Percentiles rank a stretch among this genome's conserved stretches.
Evolutionary conservation across 2,797 vertebrate species (phyloP).

Genomic region (Sebastes baramenuke): DNA sequence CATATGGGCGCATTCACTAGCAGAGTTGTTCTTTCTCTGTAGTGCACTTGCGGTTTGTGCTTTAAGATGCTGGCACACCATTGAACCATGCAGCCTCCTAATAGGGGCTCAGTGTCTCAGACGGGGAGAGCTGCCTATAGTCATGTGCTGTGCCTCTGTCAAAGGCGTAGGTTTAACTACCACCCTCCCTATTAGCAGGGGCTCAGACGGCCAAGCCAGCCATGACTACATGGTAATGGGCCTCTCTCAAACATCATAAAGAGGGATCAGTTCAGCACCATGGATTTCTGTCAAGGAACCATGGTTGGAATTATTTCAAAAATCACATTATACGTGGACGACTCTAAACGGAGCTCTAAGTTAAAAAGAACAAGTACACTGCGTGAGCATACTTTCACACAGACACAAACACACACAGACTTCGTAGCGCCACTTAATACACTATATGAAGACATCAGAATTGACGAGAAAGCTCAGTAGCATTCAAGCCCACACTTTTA

Average conservation of each 20-base stretch:
- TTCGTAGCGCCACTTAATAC: not conserved
- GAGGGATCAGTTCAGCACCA: constrained; percentile 67
- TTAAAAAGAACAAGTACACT: not conserved
- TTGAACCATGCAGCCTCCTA: constrained; percentile 52
- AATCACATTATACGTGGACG: constrained; percentile 52
- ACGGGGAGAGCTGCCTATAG: constrained; percentile 43
- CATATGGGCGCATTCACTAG: not conserved
- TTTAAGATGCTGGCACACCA: constrained; percentile 37
- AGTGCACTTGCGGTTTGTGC: constrained; percentile 25
- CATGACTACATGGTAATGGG: constrained; percentile 71
- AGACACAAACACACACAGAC: not conserved
- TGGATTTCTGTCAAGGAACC: constrained; percentile 54
- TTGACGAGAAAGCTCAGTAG: constrained; percentile 24
- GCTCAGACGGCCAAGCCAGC: constrained; percentile 63
- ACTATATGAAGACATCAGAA: constrained; percentile 47
- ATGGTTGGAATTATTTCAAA: constrained; percentile 55
- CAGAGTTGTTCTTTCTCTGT: not conserved
- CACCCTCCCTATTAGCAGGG: constrained; percentile 59
- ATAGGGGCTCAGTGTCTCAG: constrained; percentile 58
- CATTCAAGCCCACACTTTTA: constrained; percentile 38
- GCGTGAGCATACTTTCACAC: not conserved
- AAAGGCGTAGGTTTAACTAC: constrained; percentile 60
- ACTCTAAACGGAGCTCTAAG: constrained; percentile 23
- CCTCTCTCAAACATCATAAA: constrained; percentile 67
- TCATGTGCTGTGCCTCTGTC: constrained; percentile 49